Conservation (phyloP, 2,113 vertebrate genomes). For the Struthio camelus region DNA sequence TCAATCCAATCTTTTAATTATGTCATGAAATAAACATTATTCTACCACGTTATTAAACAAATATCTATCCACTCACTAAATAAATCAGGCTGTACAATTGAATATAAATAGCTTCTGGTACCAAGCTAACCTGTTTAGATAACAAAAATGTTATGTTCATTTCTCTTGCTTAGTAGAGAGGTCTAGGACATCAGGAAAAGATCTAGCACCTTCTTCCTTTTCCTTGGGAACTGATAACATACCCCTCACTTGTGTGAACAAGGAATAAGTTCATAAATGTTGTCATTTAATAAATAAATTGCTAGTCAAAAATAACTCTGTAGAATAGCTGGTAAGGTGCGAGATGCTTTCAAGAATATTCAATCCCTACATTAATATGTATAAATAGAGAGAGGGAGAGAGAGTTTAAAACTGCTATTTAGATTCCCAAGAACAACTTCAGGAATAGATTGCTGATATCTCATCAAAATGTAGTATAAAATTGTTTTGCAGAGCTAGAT, state of each 20-base stretch:
- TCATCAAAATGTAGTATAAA: background rate
- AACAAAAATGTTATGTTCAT: background rate
- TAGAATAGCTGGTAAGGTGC: background rate
- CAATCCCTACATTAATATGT: background rate
- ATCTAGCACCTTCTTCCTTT: background rate
- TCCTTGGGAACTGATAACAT: background rate
- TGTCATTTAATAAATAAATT: background rate
- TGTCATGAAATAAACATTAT: background rate
- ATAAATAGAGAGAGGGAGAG: no score
- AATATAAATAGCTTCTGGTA: background rate
- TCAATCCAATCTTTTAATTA: slow-evolving; percentile 30
- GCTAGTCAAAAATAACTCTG: background rate
- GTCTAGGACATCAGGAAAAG: background rate
- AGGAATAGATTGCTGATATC: background rate
- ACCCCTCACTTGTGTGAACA: background rate
- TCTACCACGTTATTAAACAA: slow-evolving; percentile 28
- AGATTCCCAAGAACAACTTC: background rate
- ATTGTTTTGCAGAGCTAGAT: background rate
- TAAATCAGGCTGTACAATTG: slow-evolving; percentile 20
- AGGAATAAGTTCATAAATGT: background rate
- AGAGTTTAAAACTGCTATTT: background rate
- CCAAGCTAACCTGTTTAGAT: background rate
- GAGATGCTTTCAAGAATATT: background rate
- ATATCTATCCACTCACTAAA: slow-evolving; percentile 18
- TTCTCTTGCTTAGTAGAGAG: background rate